Evolutionary conservation across 2,888 invertebrate species (phyloP), one percentile per base, ranked within the genome.

Genomic region (Leptopilina drosophilae): DNA sequence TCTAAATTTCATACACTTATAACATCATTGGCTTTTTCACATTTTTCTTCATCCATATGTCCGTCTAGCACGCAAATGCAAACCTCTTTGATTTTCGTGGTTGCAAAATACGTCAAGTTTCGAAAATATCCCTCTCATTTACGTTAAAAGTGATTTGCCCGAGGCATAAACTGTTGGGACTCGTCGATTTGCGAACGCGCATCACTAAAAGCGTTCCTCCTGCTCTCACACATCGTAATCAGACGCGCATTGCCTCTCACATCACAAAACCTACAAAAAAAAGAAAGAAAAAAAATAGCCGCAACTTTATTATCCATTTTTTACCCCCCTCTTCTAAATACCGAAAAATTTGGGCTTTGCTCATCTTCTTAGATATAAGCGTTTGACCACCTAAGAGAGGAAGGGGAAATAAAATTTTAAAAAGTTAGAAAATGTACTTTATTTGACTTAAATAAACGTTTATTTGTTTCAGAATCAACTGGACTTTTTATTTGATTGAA

Each of bases 171-270:
- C 5, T 33, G 5, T n/a, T 14, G n/a, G 7, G 7, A 73, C 56
- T 73, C 26, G 56, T 73, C 73, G 73, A 73, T 56, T 73, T 73
- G 73, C 56, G n/a, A 73, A 73, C 56, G 56, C 33, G n/a, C 73
- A 42, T 42, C 42, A 56, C 56, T 73, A 73, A 53, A 20, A 73
- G 73, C 56, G 9, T n/a, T 73, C 26, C 56, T 33, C 20, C 20
- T 20, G 20, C 20, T 20, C 73, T 73, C 56, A 73, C 73, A 73
- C 49, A 73, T 73, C 49, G 56, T 73, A 73, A 73, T 56, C 40
- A 73, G 26, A 33, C 42, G 42, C 42, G 42, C 33, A 33, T 4
- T 26, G 73, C 9, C 53, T 49, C 49, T 49, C 49, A 49, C 12
- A 20, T 46, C 46, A 42, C 46, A 46, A 67, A 67, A 49, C 67